Evolutionary conservation across 2,113 vertebrate species (phyloP).

Genomic region (Castor canadensis): DNA sequence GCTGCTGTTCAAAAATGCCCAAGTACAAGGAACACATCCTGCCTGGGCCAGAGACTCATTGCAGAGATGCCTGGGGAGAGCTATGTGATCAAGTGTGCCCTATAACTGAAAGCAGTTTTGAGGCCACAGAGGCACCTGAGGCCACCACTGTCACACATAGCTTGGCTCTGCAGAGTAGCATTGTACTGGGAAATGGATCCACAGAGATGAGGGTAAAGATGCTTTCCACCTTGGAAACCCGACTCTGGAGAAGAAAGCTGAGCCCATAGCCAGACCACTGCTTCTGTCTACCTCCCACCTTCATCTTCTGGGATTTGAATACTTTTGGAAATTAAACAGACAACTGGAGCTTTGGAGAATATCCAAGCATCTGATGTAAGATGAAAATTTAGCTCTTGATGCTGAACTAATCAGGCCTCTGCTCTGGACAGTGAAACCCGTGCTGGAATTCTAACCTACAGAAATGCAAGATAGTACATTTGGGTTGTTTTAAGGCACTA

Average conservation of each 20-base stretch:
- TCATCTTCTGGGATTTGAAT: neutral
- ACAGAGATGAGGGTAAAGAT: neutral
- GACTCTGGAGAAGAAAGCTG: neutral
- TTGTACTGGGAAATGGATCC: neutral
- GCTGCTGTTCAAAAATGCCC: neutral
- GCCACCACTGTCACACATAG: rapidly evolving
- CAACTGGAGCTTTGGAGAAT: neutral
- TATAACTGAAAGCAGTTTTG: neutral
- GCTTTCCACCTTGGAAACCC: neutral
- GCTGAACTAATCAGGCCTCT: neutral
- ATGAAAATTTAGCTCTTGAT: neutral
- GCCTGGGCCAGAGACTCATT: neutral
- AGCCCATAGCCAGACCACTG: neutral
- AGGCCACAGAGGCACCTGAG: rapidly evolving
- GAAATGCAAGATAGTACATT: neutral
- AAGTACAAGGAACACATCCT: neutral
- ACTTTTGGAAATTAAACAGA: neutral
- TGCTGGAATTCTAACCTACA: neutral
- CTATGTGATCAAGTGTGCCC: neutral
- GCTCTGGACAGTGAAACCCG: neutral
- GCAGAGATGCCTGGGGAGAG: neutral
- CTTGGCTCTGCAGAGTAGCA: neutral
- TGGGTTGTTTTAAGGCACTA: neutral
- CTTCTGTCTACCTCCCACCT: neutral
- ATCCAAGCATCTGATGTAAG: neutral